Conservation (phyloP, 2,113 vertebrate genomes). For the Amphilophus citrinellus region DNA sequence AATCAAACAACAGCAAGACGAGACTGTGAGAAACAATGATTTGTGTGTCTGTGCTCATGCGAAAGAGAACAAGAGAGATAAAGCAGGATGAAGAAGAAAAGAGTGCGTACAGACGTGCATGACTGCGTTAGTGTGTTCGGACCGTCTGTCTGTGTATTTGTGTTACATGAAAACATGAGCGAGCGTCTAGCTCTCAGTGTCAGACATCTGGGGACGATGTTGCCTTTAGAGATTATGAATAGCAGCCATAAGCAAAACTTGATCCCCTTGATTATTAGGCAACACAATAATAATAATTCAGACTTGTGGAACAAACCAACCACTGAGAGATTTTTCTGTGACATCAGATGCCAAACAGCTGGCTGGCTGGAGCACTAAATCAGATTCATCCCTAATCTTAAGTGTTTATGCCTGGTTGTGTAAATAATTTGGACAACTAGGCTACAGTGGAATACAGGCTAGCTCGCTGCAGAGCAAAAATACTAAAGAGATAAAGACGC, state of each 20-base stretch:
- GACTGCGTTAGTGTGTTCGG: conserved; percentile 35
- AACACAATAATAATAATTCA: conserved; percentile 51
- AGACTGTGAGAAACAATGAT: conserved; percentile 75
- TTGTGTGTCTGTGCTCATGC: conserved; percentile 22
- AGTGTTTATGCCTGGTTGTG: conserved; percentile 59
- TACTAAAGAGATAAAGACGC: background rate
- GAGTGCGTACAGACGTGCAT: conserved; percentile 21
- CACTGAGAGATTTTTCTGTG: conserved; percentile 12
- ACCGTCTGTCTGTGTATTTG: conserved; percentile 41
- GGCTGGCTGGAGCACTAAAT: conserved; percentile 47
- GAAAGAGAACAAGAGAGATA: conserved; percentile 7
- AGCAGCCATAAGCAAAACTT: conserved; percentile 40
- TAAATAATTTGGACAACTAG: conserved; percentile 61
- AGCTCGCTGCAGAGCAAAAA: conserved; percentile 9
- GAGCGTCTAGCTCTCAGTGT: conserved; percentile 1
- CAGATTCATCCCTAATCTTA: conserved; percentile 47
- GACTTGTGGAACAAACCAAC: conserved; percentile 35
- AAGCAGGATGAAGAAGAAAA: background rate
- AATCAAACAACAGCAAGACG: conserved; percentile 71
- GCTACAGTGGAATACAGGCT: conserved; percentile 29
- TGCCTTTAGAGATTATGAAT: conserved; percentile 54
- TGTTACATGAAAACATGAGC: conserved; percentile 22
- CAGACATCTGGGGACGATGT: conserved; percentile 34
- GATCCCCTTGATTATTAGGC: conserved; percentile 58
- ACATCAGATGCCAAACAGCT: conserved; percentile 53